Evolutionary conservation across 2,113 vertebrate species (phyloP).

Genomic region (Thalassoma bifasciatum): DNA sequence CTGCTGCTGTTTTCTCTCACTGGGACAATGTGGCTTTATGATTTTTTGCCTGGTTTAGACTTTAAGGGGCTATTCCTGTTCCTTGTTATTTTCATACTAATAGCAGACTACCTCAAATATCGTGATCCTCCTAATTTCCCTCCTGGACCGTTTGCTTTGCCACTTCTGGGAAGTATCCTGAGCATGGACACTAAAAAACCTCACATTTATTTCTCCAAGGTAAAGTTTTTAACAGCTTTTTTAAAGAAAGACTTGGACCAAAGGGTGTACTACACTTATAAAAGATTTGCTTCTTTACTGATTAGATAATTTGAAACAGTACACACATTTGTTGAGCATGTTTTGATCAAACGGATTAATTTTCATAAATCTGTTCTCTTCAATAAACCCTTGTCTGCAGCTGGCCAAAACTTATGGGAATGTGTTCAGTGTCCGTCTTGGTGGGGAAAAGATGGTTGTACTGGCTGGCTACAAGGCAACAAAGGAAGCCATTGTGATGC

Average conservation of each 20-base stretch:
- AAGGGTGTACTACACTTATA: neutral
- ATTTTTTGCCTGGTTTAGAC: constrained; percentile 66
- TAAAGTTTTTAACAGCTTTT: neutral
- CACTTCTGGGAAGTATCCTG: constrained; percentile 79
- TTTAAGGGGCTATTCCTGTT: constrained; percentile 75
- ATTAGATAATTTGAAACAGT: too few relatives aligned
- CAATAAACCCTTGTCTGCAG: constrained; percentile 61
- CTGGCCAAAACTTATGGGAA: constrained; percentile 80
- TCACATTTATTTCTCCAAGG: constrained; percentile 73
- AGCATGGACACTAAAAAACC: constrained; percentile 64
- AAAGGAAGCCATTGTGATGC: constrained; percentile 83
- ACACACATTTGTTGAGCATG: too few relatives aligned
- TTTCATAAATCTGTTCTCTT: neutral
- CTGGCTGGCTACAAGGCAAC: constrained; percentile 78
- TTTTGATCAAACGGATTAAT: too few relatives aligned
- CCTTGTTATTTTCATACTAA: constrained; percentile 71
- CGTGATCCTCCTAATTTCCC: constrained; percentile 80
- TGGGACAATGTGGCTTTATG: constrained; percentile 65
- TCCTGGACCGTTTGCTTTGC: constrained; percentile 78
- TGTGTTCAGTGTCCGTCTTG: constrained; percentile 59
- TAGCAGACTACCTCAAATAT: constrained; percentile 74
- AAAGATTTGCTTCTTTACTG: neutral
- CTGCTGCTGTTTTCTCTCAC: neutral
- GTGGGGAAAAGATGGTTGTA: constrained; percentile 30
- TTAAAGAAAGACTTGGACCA: too few relatives aligned